Conservation (phyloP, 2,797 vertebrate species). For the Pipistrellus kuhlii region DNA sequence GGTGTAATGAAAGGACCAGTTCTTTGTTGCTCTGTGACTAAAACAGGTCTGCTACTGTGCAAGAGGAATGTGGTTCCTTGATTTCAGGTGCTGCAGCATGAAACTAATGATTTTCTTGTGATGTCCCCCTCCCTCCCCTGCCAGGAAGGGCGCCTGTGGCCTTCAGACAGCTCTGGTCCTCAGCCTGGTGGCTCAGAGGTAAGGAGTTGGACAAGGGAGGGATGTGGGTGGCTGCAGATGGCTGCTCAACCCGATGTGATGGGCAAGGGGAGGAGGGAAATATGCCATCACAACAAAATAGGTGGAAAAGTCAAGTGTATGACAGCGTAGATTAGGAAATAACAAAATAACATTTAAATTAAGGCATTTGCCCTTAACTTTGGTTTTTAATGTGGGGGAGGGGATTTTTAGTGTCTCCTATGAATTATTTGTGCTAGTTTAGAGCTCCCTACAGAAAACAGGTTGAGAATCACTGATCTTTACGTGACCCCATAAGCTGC, state of each 20-base stretch:
- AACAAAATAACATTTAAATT: background rate
- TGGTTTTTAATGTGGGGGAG: background rate
- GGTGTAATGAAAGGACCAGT: background rate
- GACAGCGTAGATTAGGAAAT: background rate
- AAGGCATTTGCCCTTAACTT: background rate
- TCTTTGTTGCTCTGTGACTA: background rate
- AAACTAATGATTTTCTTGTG: constrained; percentile 74
- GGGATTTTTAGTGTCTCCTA: background rate
- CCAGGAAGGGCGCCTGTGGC: constrained; percentile 95
- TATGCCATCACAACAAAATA: background rate
- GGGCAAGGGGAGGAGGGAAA: background rate
- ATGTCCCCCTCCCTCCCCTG: constrained; percentile 37
- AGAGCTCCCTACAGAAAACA: background rate
- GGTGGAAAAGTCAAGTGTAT: background rate
- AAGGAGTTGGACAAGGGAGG: constrained; percentile 70
- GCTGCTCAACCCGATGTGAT: background rate
- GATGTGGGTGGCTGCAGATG: background rate
- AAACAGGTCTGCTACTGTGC: background rate
- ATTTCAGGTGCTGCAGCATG: background rate
- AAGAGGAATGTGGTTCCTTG: background rate
- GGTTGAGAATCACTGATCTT: background rate
- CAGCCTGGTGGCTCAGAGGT: constrained; percentile 94
- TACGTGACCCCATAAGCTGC: background rate
- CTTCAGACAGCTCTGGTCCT: constrained; percentile 89
- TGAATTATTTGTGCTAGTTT: background rate